phyloP scores from a whole-genome alignment of 2,113 vertebrate species.

The Vulpes vulpes region DNA sequence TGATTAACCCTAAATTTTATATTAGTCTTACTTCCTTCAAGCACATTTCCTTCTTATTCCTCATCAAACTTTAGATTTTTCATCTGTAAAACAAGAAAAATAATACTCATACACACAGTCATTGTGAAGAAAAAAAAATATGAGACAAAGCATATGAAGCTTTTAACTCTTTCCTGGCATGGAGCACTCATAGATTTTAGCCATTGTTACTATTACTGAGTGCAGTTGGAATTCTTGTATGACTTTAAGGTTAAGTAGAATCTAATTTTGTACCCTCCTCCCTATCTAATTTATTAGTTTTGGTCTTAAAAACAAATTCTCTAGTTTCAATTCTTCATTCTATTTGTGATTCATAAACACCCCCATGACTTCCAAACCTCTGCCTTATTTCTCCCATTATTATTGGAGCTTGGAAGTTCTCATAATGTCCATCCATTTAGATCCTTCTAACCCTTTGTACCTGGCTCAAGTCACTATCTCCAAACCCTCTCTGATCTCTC shows the following conservation, averaged over 20 bases:
- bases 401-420: not conserved
- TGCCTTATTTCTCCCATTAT: not conserved
- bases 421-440: not conserved
- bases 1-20: not conserved
- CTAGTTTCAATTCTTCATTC: not conserved
- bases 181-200: not conserved
- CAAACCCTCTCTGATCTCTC: not conserved
- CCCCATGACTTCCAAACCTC: not conserved
- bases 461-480: not conserved
- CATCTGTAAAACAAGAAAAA: not conserved
- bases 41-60: not conserved
- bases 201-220: not conserved
- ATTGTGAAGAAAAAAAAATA: not conserved
- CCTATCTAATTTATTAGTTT: not conserved
- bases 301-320: not conserved
- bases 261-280: not conserved
- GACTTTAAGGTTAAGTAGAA: not conserved
- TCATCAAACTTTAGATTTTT: not conserved
- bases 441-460: not conserved
- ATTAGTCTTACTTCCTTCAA: not conserved
- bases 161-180: not conserved
- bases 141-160: not conserved
- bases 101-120: not conserved
- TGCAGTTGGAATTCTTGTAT: not conserved
- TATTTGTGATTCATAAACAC: not conserved